Conservation (phyloP, 2,888 invertebrate genomes). For the Agapostemon virescens region DNA sequence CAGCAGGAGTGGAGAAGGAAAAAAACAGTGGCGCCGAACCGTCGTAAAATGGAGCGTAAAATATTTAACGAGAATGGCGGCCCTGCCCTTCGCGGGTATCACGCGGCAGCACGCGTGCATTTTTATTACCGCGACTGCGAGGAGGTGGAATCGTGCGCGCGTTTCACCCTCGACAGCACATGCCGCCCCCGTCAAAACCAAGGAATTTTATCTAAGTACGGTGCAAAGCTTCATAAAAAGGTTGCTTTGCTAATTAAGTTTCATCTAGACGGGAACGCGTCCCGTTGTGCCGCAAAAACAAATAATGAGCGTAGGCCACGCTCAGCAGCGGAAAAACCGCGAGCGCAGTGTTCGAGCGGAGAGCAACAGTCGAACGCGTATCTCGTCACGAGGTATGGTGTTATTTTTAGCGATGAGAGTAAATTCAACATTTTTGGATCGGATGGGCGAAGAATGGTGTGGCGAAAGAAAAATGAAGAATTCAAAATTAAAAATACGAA, state of each 20-base stretch:
- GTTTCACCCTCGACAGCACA: neutral
- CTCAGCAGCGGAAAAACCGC: neutral
- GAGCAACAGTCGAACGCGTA: neutral
- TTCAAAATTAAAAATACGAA: too few relatives aligned
- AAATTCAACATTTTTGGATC: too few relatives aligned
- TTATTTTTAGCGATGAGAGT: too few relatives aligned
- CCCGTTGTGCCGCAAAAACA: neutral
- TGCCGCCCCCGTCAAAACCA: neutral
- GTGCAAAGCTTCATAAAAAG: slow-evolving; percentile 7
- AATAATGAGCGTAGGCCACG: neutral
- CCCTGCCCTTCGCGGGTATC: slow-evolving; percentile 53
- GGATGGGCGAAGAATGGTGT: too few relatives aligned
- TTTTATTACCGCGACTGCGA: slow-evolving; percentile 33
- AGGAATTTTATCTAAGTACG: neutral
- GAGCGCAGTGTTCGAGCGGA: neutral
- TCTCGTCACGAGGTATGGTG: neutral
- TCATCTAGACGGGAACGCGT: neutral
- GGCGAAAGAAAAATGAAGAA: too few relatives aligned
- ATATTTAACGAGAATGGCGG: slow-evolving; percentile 68
- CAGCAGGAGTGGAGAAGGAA: neutral
- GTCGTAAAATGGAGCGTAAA: slow-evolving; percentile 71
- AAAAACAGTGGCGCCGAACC: slow-evolving; percentile 43
- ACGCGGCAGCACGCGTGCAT: slow-evolving; percentile 53
- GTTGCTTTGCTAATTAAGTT: slow-evolving; percentile 16
- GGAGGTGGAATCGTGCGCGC: slow-evolving; percentile 19